Conservation (phyloP, 2,797 vertebrate species). For the Florisuga fusca region DNA sequence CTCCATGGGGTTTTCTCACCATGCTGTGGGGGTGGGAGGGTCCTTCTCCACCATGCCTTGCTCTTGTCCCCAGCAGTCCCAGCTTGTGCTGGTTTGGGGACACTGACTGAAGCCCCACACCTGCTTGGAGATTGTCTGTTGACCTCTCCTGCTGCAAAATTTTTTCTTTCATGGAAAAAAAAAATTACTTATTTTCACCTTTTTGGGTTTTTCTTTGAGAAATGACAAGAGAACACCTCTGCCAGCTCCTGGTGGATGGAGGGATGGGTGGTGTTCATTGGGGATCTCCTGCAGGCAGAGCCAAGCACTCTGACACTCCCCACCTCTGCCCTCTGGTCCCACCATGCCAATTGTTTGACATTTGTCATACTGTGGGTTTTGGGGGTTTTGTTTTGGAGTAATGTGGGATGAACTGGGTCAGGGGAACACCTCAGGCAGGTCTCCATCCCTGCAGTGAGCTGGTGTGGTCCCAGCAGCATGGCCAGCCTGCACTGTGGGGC, state of each 20-base stretch:
- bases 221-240: background rate
- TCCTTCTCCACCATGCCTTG: background rate
- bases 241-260: background rate
- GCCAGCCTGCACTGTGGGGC: background rate
- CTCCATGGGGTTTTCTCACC: background rate
- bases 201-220: background rate
- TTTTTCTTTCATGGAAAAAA: background rate
- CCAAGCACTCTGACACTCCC: background rate
- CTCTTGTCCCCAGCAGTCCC: background rate
- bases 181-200: background rate
- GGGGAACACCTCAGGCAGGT: background rate
- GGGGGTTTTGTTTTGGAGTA: background rate
- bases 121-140: background rate
- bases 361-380: background rate
- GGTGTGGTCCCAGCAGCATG: rapidly evolving
- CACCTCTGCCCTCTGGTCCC: rapidly evolving
- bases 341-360: rapidly evolving
- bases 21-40: background rate
- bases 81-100: rapidly evolving
- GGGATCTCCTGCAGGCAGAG: background rate
- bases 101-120: background rate
- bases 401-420: background rate
- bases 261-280: rapidly evolving
- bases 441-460: background rate
- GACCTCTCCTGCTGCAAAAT: background rate